Evolutionary conservation across 2,888 invertebrate species (phyloP).

Genomic region (Brachycybe producta): DNA sequence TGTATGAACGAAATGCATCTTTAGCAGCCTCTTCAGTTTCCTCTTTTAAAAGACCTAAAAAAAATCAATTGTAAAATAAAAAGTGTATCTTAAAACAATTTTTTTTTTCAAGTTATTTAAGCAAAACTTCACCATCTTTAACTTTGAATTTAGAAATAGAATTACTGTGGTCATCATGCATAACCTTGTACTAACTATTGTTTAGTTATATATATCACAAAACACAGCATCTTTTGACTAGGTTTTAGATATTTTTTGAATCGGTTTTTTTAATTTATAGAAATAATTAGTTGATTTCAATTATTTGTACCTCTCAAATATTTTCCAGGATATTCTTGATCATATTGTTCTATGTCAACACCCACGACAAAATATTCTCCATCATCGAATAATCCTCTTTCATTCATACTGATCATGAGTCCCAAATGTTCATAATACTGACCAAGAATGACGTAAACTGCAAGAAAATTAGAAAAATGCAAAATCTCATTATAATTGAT

Average conservation of each 20-base stretch:
- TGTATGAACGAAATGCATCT: constrained; percentile 62
- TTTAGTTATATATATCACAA: no score
- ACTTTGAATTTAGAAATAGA: no score
- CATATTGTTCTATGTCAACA: constrained; percentile 78
- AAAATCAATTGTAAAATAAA: constrained; percentile 1
- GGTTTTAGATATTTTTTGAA: no score
- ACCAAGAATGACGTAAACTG: constrained; percentile 84
- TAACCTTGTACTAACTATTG: no score
- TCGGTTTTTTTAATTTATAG: no score
- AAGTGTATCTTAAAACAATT: no score
- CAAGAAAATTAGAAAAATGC: constrained; percentile 30
- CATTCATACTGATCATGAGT: constrained; percentile 72
- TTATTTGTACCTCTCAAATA: constrained; percentile 63
- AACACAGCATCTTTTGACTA: no score
- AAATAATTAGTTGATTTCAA: no score
- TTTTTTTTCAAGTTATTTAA: no score
- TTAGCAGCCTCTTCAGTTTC: constrained; percentile 38
- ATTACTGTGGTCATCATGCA: no score
- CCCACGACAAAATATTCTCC: constrained; percentile 91
- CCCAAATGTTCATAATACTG: constrained; percentile 83
- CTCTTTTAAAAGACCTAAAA: constrained; percentile 48
- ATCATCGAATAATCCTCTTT: constrained; percentile 62
- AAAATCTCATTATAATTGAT: background rate
- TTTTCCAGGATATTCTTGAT: constrained; percentile 55
- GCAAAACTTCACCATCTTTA: no score